Evolutionary conservation across 2,797 vertebrate genomes (phyloP), one percentile per base, ranked within the genome.

Genomic region (Lepidocolaptes lacrymiger): DNA sequence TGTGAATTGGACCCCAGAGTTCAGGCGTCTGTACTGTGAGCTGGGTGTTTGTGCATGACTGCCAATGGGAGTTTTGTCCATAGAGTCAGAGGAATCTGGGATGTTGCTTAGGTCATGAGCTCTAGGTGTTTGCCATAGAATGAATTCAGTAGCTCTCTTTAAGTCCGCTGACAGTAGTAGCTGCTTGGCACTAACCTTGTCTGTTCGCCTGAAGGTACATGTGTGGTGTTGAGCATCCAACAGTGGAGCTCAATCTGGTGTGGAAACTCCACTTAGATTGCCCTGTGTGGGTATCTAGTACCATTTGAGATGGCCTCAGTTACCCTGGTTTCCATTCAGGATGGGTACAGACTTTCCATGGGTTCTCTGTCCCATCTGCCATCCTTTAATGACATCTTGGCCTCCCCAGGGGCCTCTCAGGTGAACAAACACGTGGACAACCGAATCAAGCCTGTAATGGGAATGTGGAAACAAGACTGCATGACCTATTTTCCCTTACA

Each of bases 231-330:
- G 26, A 46, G 19, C 11, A 4, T 72, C 52, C 19, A 18, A 1
- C 19, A 39, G 1, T 43, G 39, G 43, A 36, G 11, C 14, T 23
- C 24, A 52, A 1, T 64, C 22, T 3, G 3, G 4, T 56, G 4
- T 61, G 44, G 79, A 56, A 51, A 9, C 54, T 61, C 12, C 9
- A 2, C 48, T 64, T 37, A 5, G 4, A 7, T 46, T 72, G 16
- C 9, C 21, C 27, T 26, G 2, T 3, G 0, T 1, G 26, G 34
- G 32, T 32, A 12, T 26, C 9, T 8, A 28, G 44, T 49, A 12
- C 54, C 12, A 6, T 71, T 77, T 11, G 54, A 56, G 66, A 18
- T 43, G 62, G 12, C 27, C 28, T 81, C 0, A 1, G 6, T 88
- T 77, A 28, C 4, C 6, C 30, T 61, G 24, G 5, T 56, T 43